These are phyloP conservation scores for Clarias gariepinus DNA, from an alignment of 2,113 vertebrate species.

Conservation along the genomic window DNA sequence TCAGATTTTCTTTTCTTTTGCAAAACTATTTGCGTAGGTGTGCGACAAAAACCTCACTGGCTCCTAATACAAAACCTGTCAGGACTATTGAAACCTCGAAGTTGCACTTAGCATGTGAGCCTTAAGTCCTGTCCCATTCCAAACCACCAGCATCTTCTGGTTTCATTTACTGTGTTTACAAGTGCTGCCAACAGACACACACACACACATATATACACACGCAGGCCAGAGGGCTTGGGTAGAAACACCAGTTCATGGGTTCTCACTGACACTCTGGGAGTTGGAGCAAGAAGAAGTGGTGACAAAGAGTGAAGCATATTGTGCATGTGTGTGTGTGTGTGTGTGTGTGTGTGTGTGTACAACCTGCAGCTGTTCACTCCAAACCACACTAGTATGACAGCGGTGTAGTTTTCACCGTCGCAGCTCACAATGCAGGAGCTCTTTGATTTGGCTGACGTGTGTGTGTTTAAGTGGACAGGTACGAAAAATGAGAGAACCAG, in stretches of 20 bases:
- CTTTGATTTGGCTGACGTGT: conserved; percentile 69
- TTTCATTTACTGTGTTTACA: conserved; percentile 70
- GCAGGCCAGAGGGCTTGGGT: conserved; percentile 65
- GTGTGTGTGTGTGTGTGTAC: conserved; percentile 49
- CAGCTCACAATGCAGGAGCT: conserved; percentile 56
- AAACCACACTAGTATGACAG: conserved; percentile 66
- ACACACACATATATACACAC: conserved; percentile 19
- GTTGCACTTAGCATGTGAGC: conserved; percentile 72
- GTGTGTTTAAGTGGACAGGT: conserved; percentile 43
- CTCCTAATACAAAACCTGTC: conserved; percentile 67
- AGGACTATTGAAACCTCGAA: conserved; percentile 69
- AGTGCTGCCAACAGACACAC: conserved; percentile 66
- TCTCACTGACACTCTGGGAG: conserved; percentile 60
- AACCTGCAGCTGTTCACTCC: conserved; percentile 68
- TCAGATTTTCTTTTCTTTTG: conserved; percentile 53
- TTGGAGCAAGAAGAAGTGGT: conserved; percentile 56
- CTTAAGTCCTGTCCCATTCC: conserved; percentile 58
- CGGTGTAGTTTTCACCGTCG: conserved; percentile 63
- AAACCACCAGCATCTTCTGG: conserved; percentile 76
- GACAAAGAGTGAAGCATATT: conserved; percentile 62
- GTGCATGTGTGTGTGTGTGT: conserved; percentile 17
- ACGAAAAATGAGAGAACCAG: conserved; percentile 20
- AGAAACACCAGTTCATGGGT: conserved; percentile 65
- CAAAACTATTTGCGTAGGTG: conserved; percentile 66
- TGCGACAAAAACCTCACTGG: conserved; percentile 71